These are phyloP conservation scores for Corvus moneduloides DNA, from an alignment of 2,113 vertebrate genomes.

Conservation along the genomic window DNA sequence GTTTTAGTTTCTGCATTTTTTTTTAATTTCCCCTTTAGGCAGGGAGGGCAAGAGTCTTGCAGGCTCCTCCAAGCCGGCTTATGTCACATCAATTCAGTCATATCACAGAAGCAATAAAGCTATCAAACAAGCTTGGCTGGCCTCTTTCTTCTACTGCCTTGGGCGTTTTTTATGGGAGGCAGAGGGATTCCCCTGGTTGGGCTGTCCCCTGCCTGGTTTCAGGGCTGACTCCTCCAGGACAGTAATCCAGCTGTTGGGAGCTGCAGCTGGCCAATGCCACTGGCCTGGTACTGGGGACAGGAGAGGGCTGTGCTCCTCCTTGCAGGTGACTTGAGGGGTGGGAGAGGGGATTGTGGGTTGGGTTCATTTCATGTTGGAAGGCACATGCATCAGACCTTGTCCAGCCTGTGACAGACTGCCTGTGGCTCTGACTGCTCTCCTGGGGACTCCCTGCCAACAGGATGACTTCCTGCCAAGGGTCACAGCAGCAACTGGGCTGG, in stretches of 20 bases:
- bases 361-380: not conserved
- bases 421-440: not conserved
- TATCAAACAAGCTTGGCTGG: conserved; percentile 44
- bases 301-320: not conserved
- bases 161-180: not conserved
- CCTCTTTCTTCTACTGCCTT: conserved; percentile 44
- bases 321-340: not conserved
- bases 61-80: conserved; percentile 36
- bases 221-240: not conserved
- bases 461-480: not conserved
- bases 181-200: not conserved
- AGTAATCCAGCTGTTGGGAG: not conserved
- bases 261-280: not conserved
- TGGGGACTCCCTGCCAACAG: not conserved
- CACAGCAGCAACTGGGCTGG: not conserved
- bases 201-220: not conserved
- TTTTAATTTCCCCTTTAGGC: conserved; percentile 48
- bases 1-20: conserved; percentile 27
- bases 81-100: conserved; percentile 65
- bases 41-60: conserved; percentile 39
- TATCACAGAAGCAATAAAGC: conserved; percentile 73
- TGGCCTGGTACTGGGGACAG: not conserved
- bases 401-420: not conserved
- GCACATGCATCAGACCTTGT: not conserved
- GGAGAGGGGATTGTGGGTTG: accelerated